A percentile compares a stretch with the other conserved stretches of the same genome.
These are phyloP conservation scores for Hippocampus abdominalis DNA, from an alignment of 2,113 vertebrate genomes.

Conservation along the genomic window DNA sequence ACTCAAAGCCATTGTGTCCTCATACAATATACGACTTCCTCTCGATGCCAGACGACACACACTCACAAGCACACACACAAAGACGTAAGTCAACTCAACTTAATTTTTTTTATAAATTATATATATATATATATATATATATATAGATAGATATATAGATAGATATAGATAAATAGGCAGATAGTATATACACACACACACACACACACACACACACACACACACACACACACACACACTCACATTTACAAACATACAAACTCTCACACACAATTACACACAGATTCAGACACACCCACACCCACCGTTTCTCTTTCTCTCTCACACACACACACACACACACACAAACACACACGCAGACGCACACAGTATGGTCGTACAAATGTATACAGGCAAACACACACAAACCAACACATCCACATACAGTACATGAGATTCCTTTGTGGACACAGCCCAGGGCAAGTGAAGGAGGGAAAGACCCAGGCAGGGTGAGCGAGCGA, in stretches of 20 bases:
- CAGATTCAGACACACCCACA: not conserved
- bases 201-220: no score
- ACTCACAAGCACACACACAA: conserved; percentile 35
- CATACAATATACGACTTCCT: conserved; percentile 92
- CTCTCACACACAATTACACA: not conserved
- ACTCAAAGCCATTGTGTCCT: conserved; percentile 82
- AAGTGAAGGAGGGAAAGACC: not conserved
- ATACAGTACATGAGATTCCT: conserved; percentile 46
- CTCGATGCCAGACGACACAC: conserved; percentile 72
- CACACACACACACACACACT: no score
- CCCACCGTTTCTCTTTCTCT: no score
- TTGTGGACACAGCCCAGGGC: conserved; percentile 38
- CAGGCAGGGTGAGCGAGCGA: conserved; percentile 5
- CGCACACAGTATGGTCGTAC: not conserved
- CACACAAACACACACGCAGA: conserved; percentile 51
- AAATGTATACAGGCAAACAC: not conserved
- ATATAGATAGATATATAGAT: no score
- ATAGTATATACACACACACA: no score
- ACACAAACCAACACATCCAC: conserved; percentile 53
- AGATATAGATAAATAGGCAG: no score
- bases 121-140: no score
- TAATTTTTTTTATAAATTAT: no score
- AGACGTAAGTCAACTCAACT: no score
- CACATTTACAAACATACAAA: not conserved
- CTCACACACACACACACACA: conserved; percentile 25